Evolutionary conservation across 2,113 vertebrate genomes (phyloP).

Genomic region (Candoia aspera): DNA sequence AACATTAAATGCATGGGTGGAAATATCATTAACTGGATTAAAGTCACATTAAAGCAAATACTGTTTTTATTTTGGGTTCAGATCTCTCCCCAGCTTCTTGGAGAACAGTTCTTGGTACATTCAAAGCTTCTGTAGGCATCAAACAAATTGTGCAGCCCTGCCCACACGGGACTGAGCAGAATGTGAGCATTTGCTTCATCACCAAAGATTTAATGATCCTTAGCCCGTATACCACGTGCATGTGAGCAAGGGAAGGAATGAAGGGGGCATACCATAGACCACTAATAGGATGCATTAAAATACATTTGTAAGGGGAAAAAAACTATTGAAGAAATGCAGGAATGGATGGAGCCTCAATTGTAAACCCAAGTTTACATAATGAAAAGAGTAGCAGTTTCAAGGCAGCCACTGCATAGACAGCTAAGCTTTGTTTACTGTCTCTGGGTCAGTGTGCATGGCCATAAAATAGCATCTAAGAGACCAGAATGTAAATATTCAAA

Average conservation of each 20-base stretch:
- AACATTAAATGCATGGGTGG: not conserved
- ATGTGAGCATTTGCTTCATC: not conserved
- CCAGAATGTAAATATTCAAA: constrained; percentile 39
- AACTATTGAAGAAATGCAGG: not conserved
- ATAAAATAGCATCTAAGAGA: not conserved
- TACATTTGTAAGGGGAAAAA: not conserved
- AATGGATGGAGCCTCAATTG: not conserved
- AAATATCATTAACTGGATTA: not conserved
- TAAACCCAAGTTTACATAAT: not conserved
- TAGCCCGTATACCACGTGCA: not conserved
- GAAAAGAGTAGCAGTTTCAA: not conserved
- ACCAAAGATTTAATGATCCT: not conserved
- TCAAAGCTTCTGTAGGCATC: not conserved
- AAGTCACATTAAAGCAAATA: not conserved
- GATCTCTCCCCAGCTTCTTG: not conserved
- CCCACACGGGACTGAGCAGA: not conserved
- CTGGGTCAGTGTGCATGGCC: not conserved
- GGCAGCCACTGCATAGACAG: not conserved
- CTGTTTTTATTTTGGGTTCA: not conserved
- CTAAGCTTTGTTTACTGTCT: not conserved
- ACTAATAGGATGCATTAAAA: not conserved
- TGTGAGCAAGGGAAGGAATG: not conserved
- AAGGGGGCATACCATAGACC: not conserved
- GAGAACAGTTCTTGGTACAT: not conserved
- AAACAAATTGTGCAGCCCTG: not conserved